A percentile compares a stretch with the other conserved stretches of the same genome.
Evolutionary conservation across 2,113 vertebrate species (phyloP).

Genomic region (Marmota flaviventris): DNA sequence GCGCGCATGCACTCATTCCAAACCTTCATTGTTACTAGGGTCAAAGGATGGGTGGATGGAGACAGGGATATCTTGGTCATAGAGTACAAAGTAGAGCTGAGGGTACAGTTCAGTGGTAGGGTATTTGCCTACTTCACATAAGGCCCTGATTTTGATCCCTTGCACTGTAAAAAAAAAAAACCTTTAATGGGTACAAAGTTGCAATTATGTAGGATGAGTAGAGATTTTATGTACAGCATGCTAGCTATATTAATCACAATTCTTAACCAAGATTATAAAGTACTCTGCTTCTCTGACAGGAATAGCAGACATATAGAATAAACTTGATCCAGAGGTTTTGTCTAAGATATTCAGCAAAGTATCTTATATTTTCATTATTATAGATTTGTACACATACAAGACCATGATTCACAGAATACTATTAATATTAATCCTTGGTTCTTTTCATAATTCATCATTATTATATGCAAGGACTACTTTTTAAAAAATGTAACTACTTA

Average conservation of each 20-base stretch:
- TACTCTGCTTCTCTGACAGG: not conserved
- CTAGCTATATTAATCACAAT: not conserved
- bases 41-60: too few species aligned
- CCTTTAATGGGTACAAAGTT: not conserved
- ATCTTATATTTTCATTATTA: not conserved
- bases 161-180: not conserved
- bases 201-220: not conserved
- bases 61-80: not conserved
- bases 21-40: not conserved
- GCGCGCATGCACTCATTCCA: not conserved
- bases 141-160: not conserved
- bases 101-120: not conserved
- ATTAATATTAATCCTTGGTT: not conserved
- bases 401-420: not conserved
- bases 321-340: not conserved
- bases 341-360: not conserved
- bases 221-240: not conserved
- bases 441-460: not conserved
- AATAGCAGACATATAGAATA: not conserved
- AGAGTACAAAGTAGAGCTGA: not conserved
- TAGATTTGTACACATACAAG: not conserved
- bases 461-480: not conserved
- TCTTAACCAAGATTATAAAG: not conserved
- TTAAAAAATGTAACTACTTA: not conserved
- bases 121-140: not conserved